Evolutionary conservation across 92 coral and sea anemone genomes (phyloP).

Genomic region (Parazoanthus darwini): DNA sequence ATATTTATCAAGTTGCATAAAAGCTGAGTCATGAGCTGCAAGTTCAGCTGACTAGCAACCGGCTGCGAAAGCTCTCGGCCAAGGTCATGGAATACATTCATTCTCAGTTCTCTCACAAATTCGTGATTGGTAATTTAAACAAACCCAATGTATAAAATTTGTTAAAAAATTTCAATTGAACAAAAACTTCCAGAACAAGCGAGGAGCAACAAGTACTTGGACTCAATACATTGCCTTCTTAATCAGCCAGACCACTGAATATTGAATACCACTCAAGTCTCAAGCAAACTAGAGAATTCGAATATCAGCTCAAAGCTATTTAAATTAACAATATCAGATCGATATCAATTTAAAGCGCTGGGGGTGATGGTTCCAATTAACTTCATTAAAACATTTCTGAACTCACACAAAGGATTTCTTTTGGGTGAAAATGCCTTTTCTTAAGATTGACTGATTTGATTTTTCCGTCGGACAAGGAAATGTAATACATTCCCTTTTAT

Average conservation of each 20-base stretch:
- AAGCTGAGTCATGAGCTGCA: neutral
- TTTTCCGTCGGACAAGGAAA: too few relatives aligned
- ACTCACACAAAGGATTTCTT: neutral
- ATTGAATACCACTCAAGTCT: neutral
- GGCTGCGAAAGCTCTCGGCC: neutral
- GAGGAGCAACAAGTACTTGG: neutral
- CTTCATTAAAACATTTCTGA: neutral
- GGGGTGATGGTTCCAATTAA: neutral
- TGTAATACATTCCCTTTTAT: constrained; percentile 1
- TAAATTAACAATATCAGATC: neutral
- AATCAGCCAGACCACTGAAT: neutral
- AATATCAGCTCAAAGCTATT: neutral
- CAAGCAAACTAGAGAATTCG: neutral
- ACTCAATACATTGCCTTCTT: too few relatives aligned
- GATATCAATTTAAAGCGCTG: neutral
- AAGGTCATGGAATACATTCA: neutral
- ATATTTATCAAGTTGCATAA: neutral
- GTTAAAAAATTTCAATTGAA: neutral
- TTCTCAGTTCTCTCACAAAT: neutral
- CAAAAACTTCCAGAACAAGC: neutral
- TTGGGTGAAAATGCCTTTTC: neutral
- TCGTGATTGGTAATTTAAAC: neutral
- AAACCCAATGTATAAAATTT: neutral
- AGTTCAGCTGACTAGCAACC: neutral
- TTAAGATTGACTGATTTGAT: neutral